phyloP scores from a whole-genome alignment of 2,113 vertebrate species.

The Protobothrops mucrosquamatus region DNA sequence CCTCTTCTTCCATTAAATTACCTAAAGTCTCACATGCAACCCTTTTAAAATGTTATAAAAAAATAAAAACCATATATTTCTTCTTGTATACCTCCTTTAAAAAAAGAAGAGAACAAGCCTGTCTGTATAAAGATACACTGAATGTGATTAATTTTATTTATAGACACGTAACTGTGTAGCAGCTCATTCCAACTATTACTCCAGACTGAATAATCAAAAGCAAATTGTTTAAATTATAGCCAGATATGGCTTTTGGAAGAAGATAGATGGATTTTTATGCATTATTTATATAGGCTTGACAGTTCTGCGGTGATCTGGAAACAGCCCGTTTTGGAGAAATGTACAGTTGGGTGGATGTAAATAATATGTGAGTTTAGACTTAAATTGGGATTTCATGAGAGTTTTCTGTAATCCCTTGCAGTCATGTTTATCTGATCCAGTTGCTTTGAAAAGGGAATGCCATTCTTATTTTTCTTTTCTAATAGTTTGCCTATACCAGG shows the following conservation, averaged over 20 bases:
- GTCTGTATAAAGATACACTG: neutral
- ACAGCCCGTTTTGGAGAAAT: neutral
- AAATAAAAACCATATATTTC: neutral
- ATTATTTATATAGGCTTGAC: neutral
- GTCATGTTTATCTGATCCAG: neutral
- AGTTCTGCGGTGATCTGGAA: neutral
- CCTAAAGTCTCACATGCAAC: neutral
- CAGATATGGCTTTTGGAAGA: neutral
- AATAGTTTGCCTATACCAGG: neutral
- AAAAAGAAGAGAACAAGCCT: neutral
- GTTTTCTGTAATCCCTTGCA: neutral
- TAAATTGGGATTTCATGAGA: neutral
- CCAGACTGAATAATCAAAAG: neutral
- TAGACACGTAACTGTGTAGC: neutral
- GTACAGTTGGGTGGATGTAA: neutral
- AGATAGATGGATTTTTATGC: neutral
- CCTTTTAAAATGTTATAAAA: neutral
- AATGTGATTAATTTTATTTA: conserved; percentile 1
- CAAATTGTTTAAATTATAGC: conserved; percentile 8
- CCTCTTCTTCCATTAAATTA: neutral
- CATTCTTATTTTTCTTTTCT: neutral
- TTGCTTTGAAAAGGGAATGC: neutral
- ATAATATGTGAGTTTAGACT: neutral
- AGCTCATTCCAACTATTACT: neutral
- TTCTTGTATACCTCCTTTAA: neutral